Evolutionary conservation across 1,140 invertebrate species (phyloP).

Genomic region (Leptoteleia sp.): DNA sequence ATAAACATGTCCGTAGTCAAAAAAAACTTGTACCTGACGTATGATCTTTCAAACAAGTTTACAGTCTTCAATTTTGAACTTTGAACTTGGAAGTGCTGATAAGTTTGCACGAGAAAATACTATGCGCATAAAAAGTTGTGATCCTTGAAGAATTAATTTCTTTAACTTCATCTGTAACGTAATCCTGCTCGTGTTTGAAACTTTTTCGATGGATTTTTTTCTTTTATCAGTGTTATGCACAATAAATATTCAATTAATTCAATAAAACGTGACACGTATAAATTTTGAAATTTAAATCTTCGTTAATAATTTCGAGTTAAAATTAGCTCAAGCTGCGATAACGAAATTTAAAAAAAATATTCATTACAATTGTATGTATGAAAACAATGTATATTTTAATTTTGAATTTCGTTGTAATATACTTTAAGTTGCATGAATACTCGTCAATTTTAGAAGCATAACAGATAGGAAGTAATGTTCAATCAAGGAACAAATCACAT

Average conservation of each 20-base stretch:
- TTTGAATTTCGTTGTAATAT: too few relatives aligned
- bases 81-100: constrained; percentile 18
- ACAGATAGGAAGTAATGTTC: constrained; percentile 20
- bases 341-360: too few relatives aligned
- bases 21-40: background rate
- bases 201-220: constrained; percentile 25
- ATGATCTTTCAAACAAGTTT: constrained; percentile 6
- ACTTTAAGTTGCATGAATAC: background rate
- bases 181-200: constrained; percentile 18
- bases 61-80: constrained; percentile 7
- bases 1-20: constrained; percentile 1
- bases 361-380: too few relatives aligned
- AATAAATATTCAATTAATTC: constrained; percentile 2
- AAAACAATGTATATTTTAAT: too few relatives aligned
- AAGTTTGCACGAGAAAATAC: constrained; percentile 28
- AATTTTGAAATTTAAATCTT: too few relatives aligned
- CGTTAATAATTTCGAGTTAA: too few relatives aligned
- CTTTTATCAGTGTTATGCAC: background rate
- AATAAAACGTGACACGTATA: too few relatives aligned
- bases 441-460: background rate
- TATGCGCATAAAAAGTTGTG: constrained; percentile 43
- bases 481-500: constrained; percentile 24
- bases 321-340: too few relatives aligned
- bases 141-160: constrained; percentile 36
- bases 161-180: constrained; percentile 15